Percentiles rank a stretch among this genome's conserved stretches.
Conservation (phyloP, 2,113 vertebrate species). For the Condylura cristata region DNA sequence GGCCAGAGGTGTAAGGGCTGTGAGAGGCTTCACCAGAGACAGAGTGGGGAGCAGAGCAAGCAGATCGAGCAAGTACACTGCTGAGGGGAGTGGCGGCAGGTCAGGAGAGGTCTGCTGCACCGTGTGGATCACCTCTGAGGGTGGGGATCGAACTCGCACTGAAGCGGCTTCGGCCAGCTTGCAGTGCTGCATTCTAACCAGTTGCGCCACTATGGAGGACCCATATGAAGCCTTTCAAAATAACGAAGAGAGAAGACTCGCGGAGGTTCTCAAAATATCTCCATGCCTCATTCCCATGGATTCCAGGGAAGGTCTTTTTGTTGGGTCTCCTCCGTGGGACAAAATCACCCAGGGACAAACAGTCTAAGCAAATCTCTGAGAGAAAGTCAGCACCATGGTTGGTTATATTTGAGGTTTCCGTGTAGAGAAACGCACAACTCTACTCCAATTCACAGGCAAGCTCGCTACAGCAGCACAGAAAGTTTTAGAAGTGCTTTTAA, state of each 20-base stretch:
- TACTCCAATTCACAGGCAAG: background rate
- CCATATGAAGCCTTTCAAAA: background rate
- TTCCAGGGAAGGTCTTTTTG: accelerated
- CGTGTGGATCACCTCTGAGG: no score
- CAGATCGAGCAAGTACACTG: no score
- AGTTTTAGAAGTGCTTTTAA: background rate
- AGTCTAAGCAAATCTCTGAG: background rate
- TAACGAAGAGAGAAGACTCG: accelerated
- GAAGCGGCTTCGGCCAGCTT: no score
- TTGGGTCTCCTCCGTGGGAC: background rate
- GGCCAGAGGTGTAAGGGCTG: no score
- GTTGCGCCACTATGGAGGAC: no score
- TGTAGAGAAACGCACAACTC: background rate
- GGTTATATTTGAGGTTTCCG: background rate
- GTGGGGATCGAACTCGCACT: no score
- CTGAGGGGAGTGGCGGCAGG: no score
- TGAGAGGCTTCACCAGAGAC: no score
- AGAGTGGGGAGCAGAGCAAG: no score
- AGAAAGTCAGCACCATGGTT: background rate
- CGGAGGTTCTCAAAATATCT: background rate
- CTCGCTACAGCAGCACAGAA: background rate
- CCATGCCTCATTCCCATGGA: background rate
- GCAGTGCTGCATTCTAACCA: no score
- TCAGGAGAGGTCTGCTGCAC: no score
- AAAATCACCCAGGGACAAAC: background rate